phyloP scores from a whole-genome alignment of 2,113 vertebrate species.

The Bombycilla garrulus region DNA sequence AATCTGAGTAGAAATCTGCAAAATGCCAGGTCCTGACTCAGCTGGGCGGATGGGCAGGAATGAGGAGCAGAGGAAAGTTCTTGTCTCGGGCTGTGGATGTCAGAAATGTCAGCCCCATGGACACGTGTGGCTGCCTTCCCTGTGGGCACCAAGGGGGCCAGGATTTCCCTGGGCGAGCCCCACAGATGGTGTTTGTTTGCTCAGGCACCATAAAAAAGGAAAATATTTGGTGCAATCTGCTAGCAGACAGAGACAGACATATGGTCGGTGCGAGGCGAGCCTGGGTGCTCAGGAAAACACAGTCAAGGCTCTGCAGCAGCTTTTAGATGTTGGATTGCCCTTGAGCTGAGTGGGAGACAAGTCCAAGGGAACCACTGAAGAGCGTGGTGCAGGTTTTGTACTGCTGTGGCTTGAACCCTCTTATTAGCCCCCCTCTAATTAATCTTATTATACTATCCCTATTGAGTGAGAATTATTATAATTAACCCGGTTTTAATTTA shows the following conservation, averaged over 20 bases:
- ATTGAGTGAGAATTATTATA: neutral
- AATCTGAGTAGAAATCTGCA: neutral
- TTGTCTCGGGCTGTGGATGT: neutral
- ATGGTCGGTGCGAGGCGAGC: neutral
- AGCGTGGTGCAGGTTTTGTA: neutral
- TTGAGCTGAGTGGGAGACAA: neutral
- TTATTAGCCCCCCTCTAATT: neutral
- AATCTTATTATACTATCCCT: neutral
- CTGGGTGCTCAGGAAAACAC: neutral
- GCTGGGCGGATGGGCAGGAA: rapidly evolving
- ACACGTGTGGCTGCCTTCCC: neutral
- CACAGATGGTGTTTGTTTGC: slow-evolving; percentile 67
- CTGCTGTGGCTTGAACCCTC: neutral
- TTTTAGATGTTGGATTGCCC: neutral
- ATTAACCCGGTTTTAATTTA: neutral
- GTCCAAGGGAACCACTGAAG: neutral
- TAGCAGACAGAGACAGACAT: slow-evolving; percentile 54
- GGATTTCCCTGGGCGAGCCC: neutral
- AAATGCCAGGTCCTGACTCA: neutral
- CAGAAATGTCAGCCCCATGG: neutral
- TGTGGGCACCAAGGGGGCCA: rapidly evolving
- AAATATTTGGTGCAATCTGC: slow-evolving; percentile 67
- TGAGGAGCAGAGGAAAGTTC: neutral
- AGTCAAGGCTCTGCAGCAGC: neutral
- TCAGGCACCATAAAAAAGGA: slow-evolving; percentile 18